Percentiles rank a stretch among this genome's conserved stretches.
These are phyloP conservation scores for Coleophora deauratella DNA, from an alignment of 2,888 invertebrate species.

Conservation along the genomic window DNA sequence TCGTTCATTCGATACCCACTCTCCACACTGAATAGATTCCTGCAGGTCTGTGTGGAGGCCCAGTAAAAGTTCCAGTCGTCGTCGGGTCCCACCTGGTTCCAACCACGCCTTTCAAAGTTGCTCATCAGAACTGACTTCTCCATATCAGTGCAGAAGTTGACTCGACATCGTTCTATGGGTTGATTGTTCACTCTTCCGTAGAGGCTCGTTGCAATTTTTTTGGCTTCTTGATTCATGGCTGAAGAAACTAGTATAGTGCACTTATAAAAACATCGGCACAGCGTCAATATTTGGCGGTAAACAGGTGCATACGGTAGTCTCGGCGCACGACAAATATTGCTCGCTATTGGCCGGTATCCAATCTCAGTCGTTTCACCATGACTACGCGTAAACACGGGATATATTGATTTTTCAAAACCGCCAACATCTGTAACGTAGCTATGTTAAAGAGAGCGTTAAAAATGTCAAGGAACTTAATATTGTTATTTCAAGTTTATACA, in stretches of 20 bases:
- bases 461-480: no score
- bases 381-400: constrained; percentile 45
- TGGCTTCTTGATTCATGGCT: constrained; percentile 47
- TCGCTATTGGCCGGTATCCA: constrained; percentile 40
- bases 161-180: constrained; percentile 5
- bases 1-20: constrained; percentile 71
- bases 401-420: constrained; percentile 15
- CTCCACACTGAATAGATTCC: constrained; percentile 82
- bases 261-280: constrained; percentile 11
- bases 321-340: constrained; percentile 39
- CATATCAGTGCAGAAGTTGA: constrained; percentile 40
- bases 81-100: constrained; percentile 87
- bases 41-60: constrained; percentile 90
- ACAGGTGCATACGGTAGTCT: constrained; percentile 45
- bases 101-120: constrained; percentile 51
- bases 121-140: constrained; percentile 40
- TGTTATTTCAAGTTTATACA: no score
- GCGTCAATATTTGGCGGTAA: constrained; percentile 34
- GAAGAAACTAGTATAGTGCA: constrained; percentile 2
- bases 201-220: constrained; percentile 47
- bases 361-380: constrained; percentile 46
- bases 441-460: no score
- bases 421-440: no score
- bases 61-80: constrained; percentile 97
- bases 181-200: constrained; percentile 61